Evolutionary conservation across 2,888 invertebrate genomes (phyloP).

Genomic region (Macrophya annulata): DNA sequence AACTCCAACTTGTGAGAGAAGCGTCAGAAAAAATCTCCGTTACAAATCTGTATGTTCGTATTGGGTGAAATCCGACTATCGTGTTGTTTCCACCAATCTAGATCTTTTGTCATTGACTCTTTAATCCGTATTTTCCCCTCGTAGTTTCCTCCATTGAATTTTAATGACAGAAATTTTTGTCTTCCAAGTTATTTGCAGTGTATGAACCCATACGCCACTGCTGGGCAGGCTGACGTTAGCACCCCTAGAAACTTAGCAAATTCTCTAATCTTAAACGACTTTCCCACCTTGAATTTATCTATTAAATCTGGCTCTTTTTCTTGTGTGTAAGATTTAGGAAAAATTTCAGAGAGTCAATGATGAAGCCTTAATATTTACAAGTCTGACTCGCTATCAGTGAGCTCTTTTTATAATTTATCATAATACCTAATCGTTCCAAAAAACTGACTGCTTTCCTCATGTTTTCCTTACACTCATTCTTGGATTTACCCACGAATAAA

Average conservation of each 20-base stretch:
- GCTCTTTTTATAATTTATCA: constrained; percentile 51
- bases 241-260: constrained; percentile 91
- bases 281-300: constrained; percentile 48
- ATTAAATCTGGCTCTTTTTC: constrained; percentile 51
- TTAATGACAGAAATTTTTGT: constrained; percentile 58
- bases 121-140: background rate
- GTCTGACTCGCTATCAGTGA: background rate
- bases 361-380: constrained; percentile 54
- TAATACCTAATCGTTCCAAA: constrained; percentile 49
- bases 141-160: constrained; percentile 1
- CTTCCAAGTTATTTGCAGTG: constrained; percentile 61
- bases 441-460: background rate
- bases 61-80: constrained; percentile 50
- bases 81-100: constrained; percentile 30
- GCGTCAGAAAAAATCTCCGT: constrained; percentile 54
- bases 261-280: constrained; percentile 59
- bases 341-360: background rate
- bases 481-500: constrained; percentile 27
- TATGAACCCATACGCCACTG: constrained; percentile 61
- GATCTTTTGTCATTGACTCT: background rate
- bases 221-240: constrained; percentile 84
- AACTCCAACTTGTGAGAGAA: constrained; percentile 53
- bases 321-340: background rate
- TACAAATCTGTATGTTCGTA: background rate
- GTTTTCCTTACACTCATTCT: background rate